Percentiles rank a stretch among this genome's conserved stretches.
These are phyloP conservation scores for Crocidura indochinensis DNA, from an alignment of 2,797 vertebrate species.

Conservation along the genomic window DNA sequence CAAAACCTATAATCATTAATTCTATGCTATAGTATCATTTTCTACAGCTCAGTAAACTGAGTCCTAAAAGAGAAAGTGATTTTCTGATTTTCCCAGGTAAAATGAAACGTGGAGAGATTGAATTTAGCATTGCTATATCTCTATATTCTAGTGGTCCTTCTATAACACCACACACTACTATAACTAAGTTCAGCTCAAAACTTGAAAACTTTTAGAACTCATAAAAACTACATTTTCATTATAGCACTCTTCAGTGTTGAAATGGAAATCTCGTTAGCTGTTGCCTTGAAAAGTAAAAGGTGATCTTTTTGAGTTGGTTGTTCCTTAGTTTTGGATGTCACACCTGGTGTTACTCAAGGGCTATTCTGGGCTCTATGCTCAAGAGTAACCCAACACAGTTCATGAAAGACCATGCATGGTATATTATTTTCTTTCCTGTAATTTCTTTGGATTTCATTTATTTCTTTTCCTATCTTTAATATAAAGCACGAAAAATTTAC, in stretches of 20 bases:
- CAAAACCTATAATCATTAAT: background rate
- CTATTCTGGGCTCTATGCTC: too few relatives aligned
- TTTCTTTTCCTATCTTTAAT: background rate
- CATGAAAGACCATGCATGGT: too few relatives aligned
- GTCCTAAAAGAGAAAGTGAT: background rate
- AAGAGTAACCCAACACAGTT: too few relatives aligned
- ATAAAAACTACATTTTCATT: constrained; percentile 8
- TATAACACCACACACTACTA: background rate
- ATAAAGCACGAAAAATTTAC: background rate
- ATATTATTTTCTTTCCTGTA: constrained; percentile 19
- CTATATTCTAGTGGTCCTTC: background rate
- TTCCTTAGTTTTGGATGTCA: too few relatives aligned
- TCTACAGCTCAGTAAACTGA: background rate
- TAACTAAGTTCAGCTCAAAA: background rate
- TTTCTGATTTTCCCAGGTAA: background rate
- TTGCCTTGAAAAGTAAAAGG: constrained; percentile 33
- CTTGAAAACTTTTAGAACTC: background rate
- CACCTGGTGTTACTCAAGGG: too few relatives aligned
- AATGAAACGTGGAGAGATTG: background rate
- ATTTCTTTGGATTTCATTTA: background rate
- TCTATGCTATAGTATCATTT: background rate
- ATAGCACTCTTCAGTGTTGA: background rate
- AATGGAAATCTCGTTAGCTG: background rate
- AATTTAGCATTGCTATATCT: background rate
- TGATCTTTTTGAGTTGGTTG: too few relatives aligned